These are phyloP conservation scores for Spodoptera littoralis DNA, from an alignment of 2,888 invertebrate species.

Conservation along the genomic window DNA sequence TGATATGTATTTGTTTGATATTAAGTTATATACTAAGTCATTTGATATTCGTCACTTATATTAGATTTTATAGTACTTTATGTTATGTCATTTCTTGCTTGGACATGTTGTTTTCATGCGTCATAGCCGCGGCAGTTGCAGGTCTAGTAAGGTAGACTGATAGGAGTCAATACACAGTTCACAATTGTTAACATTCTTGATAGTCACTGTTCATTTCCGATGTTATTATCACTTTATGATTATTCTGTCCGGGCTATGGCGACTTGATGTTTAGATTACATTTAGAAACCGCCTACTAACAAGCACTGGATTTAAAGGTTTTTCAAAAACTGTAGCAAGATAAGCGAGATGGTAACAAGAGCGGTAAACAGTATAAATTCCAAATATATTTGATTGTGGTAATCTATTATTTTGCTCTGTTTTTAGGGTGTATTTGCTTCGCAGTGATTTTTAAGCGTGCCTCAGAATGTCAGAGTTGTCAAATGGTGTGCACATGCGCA, in stretches of 20 bases:
- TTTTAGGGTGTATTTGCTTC: slow-evolving; percentile 71
- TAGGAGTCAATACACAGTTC: slow-evolving; percentile 44
- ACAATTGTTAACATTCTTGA: slow-evolving; percentile 59
- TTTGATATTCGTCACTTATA: slow-evolving; percentile 49
- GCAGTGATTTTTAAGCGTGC: slow-evolving; percentile 79
- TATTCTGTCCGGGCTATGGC: slow-evolving; percentile 74
- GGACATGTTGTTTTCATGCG: slow-evolving; percentile 41
- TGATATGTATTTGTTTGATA: slow-evolving; percentile 85
- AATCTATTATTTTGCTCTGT: slow-evolving; percentile 64
- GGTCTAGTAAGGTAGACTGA: slow-evolving; percentile 46
- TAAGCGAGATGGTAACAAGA: slow-evolving; percentile 21
- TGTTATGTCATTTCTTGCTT: slow-evolving; percentile 52
- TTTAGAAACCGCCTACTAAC: slow-evolving; percentile 62
- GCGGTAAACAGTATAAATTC: slow-evolving; percentile 37
- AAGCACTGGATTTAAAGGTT: slow-evolving; percentile 45
- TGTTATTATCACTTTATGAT: slow-evolving; percentile 60
- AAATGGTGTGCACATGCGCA: slow-evolving; percentile 77
- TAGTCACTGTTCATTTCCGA: slow-evolving; percentile 56
- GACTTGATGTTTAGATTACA: slow-evolving; percentile 67
- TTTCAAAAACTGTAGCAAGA: slow-evolving; percentile 36
- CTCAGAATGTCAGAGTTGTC: slow-evolving; percentile 78
- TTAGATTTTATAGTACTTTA: slow-evolving; percentile 56
- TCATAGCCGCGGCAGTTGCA: slow-evolving; percentile 43
- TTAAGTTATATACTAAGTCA: slow-evolving; percentile 71
- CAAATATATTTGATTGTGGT: slow-evolving; percentile 34